Evolutionary conservation across 2,888 invertebrate species (phyloP).

Genomic region (Tipula helvola): DNA sequence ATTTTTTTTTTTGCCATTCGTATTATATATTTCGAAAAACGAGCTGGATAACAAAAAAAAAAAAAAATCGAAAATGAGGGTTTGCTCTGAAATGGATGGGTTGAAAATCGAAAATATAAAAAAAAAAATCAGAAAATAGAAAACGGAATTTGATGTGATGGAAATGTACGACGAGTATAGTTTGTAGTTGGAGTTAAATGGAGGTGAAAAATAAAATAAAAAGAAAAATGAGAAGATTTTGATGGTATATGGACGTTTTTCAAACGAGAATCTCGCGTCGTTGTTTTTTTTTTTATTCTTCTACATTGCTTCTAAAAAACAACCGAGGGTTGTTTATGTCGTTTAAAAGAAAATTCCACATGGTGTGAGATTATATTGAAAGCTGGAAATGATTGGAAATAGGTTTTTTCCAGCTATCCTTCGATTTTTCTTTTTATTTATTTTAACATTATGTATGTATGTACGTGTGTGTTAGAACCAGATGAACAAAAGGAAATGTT

Average conservation of each 20-base stretch:
- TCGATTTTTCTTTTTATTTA: not conserved
- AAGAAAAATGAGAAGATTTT: conserved; percentile 7
- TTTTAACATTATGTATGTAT: not conserved
- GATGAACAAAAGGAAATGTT: not conserved
- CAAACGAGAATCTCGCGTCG: conserved; percentile 5
- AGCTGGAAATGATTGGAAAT: conserved; percentile 4
- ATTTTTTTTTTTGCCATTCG: not conserved
- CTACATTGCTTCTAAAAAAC: not conserved
- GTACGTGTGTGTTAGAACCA: not conserved
- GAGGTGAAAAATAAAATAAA: conserved; percentile 9
- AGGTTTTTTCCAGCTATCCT: not conserved
- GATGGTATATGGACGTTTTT: conserved; percentile 10
- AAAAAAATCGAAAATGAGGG: not conserved
- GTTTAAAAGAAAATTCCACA: conserved; percentile 4
- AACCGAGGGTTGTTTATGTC: conserved; percentile 4
- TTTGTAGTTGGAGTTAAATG: not conserved
- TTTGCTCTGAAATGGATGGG: not conserved
- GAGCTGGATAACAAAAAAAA: not conserved
- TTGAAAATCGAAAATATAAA: not conserved
- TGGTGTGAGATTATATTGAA: not conserved
- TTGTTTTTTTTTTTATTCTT: not conserved
- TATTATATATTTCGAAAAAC: not conserved
- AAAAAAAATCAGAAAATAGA: not conserved
- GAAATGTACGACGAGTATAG: not conserved
- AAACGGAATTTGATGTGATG: not conserved